Base-by-base conservation (phyloP, 2,888 invertebrate genomes). In the Fabriciana adippe region DNA sequence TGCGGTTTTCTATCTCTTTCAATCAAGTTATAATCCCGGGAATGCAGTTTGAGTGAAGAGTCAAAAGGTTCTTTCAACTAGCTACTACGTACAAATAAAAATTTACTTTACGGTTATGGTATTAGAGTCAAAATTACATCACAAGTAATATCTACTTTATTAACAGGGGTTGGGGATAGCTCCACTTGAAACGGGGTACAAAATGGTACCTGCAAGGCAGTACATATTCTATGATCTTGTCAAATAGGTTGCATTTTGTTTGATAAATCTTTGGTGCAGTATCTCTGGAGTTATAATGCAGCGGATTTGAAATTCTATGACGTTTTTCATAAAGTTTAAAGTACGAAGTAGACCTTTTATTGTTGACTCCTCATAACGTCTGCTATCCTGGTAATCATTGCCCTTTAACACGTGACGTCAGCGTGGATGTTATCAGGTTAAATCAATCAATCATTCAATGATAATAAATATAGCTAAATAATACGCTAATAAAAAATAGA, bases 401-500 rank as follows among this genome's bases (percentile, higher is more conserved):
- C 85, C 86, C 88, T 86, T 87, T 87, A 79, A 79, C 87, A 86
- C 86, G 87, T 89, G 90, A 89, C 89, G 88, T 88, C 88, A 87
- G 79, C 75, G 72, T 70, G 69, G 60, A 48, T 64, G 60, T 35
- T 35, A 11, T 41, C 35, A 1, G 11, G 11, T 48, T 54, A 61
- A 56, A 50, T 57, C 55, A 55, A 47, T 64, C 48, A 51, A 51
- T 41, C 11, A 26, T 16, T 3, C 8, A 16, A 2, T 56, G 13
- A 4, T 26, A 15, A 5, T 18, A 15, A 15, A 5, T 18, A 15
- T 8, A 50, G 8, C n/a, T 60, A 50, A 50, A 8, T 26, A 50
- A 15, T 50, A 1, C 6, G 21, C 21, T 47, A 55, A 55, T 15
- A 14, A 15, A 45, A 21, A 47, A 35, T 8, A 8, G 35, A 35